Conservation (phyloP, 2,797 vertebrate species). For the Clamator glandarius region DNA sequence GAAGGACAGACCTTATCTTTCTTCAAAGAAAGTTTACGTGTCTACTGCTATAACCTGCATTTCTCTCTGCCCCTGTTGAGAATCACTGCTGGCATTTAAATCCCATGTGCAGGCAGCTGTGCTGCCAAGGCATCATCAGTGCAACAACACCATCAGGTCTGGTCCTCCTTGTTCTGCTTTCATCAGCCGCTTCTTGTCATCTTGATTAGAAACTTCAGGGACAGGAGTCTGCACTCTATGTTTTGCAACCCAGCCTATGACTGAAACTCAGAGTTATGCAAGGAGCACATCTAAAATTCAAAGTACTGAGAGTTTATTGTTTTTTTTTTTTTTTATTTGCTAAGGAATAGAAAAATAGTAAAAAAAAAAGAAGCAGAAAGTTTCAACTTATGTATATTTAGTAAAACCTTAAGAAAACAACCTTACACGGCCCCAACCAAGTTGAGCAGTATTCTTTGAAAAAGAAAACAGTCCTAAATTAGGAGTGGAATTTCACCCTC, state of each 20-base stretch:
- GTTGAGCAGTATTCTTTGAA: not conserved
- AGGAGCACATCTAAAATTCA: not conserved
- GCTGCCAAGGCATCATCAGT: not conserved
- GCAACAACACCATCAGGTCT: rapidly evolving
- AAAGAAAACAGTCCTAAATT: conserved; percentile 58
- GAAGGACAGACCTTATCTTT: not conserved
- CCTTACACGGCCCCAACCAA: not conserved
- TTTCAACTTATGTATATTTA: not conserved
- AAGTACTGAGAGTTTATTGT: not conserved
- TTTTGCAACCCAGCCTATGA: not conserved
- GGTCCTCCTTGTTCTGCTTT: not conserved
- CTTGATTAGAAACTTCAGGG: not conserved
- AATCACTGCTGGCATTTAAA: not conserved
- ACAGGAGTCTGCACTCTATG: not conserved
- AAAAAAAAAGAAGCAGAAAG: not conserved
- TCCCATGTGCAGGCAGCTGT: not conserved
- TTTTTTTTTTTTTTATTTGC: not conserved
- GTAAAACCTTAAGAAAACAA: conserved; percentile 21
- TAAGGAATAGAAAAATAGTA: not conserved
- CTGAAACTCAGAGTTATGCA: not conserved
- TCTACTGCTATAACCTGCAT: not conserved
- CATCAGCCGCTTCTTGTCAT: not conserved
- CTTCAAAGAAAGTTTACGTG: not conserved
- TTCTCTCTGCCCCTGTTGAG: not conserved
- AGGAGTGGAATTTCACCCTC: conserved; percentile 51